phyloP scores from a whole-genome alignment of 2,888 invertebrate species.

The Zygaena filipendulae region DNA sequence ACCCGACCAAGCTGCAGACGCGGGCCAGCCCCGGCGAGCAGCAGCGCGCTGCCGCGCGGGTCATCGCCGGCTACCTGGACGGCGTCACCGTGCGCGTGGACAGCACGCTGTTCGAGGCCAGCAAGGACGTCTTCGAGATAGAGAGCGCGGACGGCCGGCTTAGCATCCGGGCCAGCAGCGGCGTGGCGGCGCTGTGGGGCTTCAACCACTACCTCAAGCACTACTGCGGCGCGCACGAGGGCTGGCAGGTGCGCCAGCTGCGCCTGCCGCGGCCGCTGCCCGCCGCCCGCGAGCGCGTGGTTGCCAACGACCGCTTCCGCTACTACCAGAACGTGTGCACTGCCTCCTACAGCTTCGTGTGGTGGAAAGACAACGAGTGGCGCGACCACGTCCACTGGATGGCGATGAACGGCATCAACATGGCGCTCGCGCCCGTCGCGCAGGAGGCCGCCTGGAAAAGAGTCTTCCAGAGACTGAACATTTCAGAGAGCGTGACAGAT shows the following conservation, averaged over 20 bases:
- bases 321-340: conserved; percentile 98
- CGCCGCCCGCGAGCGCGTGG: conserved; percentile 70
- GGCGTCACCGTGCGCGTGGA: conserved; percentile 32
- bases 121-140: conserved; percentile 45
- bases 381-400: conserved; percentile 93
- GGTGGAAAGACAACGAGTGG: conserved; percentile 91
- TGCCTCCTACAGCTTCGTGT: conserved; percentile 82
- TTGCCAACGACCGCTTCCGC: conserved; percentile 80
- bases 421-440: conserved; percentile 87
- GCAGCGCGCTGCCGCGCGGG: conserved; percentile 26
- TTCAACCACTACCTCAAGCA: conserved; percentile 89
- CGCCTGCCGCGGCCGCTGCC: conserved; percentile 62
- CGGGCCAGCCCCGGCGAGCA: conserved; percentile 29
- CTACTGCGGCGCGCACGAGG: conserved; percentile 82
- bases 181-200: conserved; percentile 86
- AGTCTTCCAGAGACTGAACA: conserved; percentile 78
- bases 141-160: conserved; percentile 28
- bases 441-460: conserved; percentile 91
- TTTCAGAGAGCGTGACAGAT: conserved; percentile 79
- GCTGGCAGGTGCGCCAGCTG: conserved; percentile 84
- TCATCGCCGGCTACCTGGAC: conserved; percentile 29
- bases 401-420: conserved; percentile 93
- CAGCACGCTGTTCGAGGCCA: conserved; percentile 33
- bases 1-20: conserved; percentile 42
- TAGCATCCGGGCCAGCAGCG: conserved; percentile 70